Evolutionary conservation across 2,888 invertebrate species (phyloP), one percentile per base, ranked within the genome.

Genomic region (Lasioglossum pauxillum): DNA sequence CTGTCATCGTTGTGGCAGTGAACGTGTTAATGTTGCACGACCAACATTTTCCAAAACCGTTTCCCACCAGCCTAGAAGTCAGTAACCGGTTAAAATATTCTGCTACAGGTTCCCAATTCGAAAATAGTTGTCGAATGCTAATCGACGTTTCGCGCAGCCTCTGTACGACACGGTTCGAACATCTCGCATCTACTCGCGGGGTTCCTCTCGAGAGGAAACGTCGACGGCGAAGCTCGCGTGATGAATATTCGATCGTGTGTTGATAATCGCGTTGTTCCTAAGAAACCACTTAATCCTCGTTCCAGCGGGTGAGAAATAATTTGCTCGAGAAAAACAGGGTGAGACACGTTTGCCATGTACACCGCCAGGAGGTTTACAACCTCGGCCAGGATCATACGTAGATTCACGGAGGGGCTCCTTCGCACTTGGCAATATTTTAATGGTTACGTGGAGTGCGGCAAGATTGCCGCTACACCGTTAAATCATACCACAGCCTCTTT

Each of bases 291-390:
- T 91, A 91, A 92, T 92, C 89, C 83, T 82, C 57, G 78, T 79
- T 78, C 53, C 73, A 84, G 87, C 84, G 86, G 84, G 87, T 78
- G 90, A 92, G 92, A 92, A 92, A 89, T 89, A 89, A 91, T 89
- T 86, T 90, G 89, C 89, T 88, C 80, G 85, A 67, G 85, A 79
- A 83, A 85, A 80, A 79, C 83, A 81, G 81, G 84, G 81, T 74
- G 71, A 81, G 75, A 75, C 73, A 46, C 73, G 83, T 86, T 88
- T 79, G 88, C 85, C 85, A 84, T 88, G 87, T 85, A 89, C 86
- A 77, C 77, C 78, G 75, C 5, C 67, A 73, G 80, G 89, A 88
- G 87, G 87, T 92, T 93, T 93, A 93, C 92, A 93, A 89, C 91
- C 87, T 80, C 75, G 87, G 86, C 49, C 72, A 60, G 86, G 71